Evolutionary conservation across 1,140 invertebrate species (phyloP), one percentile per base, ranked within the genome.

Genomic region (honey bee (Apis mellifera)): DNA sequence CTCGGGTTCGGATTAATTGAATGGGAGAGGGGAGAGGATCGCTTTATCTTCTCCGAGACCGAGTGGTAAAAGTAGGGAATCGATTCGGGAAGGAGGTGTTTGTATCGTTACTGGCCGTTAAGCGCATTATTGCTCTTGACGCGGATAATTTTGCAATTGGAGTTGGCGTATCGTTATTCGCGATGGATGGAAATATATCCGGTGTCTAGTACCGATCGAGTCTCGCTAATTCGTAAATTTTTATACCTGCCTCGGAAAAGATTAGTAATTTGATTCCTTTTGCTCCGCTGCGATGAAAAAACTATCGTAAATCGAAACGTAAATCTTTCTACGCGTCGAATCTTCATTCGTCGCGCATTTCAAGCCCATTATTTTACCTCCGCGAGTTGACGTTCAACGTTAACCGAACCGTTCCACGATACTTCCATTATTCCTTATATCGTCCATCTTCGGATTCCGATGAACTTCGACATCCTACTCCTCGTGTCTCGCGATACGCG

Each of bases 391-490:
- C 32, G 2, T n/a, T n/a, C n/a, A 32, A 32, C 32, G 32, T 32
- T 32, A 32, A 13, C 9, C 50, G n/a, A n/a, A 26, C 26, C 26
- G 32, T 7, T 42, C 5, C 4, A 42, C 23, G 26, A 32, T 32
- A 32, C 32, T 4, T 26, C 26, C 26, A 26, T 26, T 57, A 72
- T 72, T 66, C 23, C 23, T n/a, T 54, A 2, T 3, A 19, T 0
- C 48, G 23, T 64, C 42, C 48, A 62, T 74, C 65, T 86, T 77
- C 19, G 55, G 55, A 72, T 54, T 59, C 77, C 32, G 52, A n/a
- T n/a, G n/a, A 68, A 74, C 68, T 23, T 52, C 52, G 70, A 52
- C 54, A n/a, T 59, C 69, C 54, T 73, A n/a, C 48, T 54, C 48
- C 19, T n/a, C 11, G 19, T 21, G 65, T n/a, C 42, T 19, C 21